These are phyloP conservation scores for Diaprepes abbreviatus DNA, from an alignment of 2,888 invertebrate genomes.

Conservation along the genomic window DNA sequence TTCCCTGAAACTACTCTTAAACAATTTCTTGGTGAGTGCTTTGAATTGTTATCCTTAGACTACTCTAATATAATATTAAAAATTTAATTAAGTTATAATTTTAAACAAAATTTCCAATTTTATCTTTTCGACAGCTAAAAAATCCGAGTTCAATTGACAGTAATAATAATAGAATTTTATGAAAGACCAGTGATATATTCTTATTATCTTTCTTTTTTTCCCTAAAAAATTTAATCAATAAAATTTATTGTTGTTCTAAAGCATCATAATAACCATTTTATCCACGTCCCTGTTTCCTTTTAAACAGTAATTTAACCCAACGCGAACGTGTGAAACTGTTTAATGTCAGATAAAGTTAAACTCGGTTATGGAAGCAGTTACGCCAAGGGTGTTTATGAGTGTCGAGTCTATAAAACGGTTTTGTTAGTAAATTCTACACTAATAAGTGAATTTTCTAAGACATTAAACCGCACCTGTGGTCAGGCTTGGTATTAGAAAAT, in stretches of 20 bases:
- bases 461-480: slow-evolving; percentile 36
- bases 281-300: slow-evolving; percentile 17
- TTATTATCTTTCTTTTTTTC: too few species aligned
- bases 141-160: too few species aligned
- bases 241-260: background rate
- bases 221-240: background rate
- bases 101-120: too few species aligned
- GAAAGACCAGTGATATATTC: too few species aligned
- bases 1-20: too few species aligned
- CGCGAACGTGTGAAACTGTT: slow-evolving; percentile 36
- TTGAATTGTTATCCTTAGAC: too few species aligned
- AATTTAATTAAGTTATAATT: too few species aligned
- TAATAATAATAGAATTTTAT: too few species aligned
- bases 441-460: slow-evolving; percentile 37
- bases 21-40: too few species aligned
- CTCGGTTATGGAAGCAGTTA: slow-evolving; percentile 28
- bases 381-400: slow-evolving; percentile 31
- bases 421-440: slow-evolving; percentile 34
- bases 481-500: slow-evolving; percentile 16
- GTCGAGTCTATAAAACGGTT: slow-evolving; percentile 33
- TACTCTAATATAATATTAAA: too few species aligned
- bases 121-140: too few species aligned
- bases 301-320: slow-evolving; percentile 7
- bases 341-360: slow-evolving; percentile 35
- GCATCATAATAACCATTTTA: background rate